Percentiles rank a stretch among this genome's conserved stretches.
Conservation (phyloP, 2,113 vertebrate species). For the Podilymbus podiceps region DNA sequence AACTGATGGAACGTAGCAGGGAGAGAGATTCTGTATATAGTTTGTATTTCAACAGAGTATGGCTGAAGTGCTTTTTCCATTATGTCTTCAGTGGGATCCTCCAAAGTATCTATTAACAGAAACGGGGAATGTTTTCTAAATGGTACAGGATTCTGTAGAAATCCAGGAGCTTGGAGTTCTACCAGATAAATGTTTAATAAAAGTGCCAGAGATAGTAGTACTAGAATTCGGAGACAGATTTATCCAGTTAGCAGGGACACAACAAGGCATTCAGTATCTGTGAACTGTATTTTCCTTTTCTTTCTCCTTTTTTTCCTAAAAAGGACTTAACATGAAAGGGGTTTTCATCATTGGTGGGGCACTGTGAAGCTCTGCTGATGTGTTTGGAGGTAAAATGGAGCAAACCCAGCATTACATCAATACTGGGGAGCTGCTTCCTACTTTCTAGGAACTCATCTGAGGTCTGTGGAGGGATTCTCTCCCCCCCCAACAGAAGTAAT, state of each 20-base stretch:
- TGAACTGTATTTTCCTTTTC: background rate
- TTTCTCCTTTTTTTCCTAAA: background rate
- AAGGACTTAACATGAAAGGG: background rate
- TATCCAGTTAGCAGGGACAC: background rate
- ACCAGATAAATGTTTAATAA: background rate
- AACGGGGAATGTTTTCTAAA: background rate
- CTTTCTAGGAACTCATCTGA: background rate
- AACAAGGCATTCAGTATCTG: background rate
- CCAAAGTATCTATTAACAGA: background rate
- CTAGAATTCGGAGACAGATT: background rate
- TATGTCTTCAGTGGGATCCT: background rate
- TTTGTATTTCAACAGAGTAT: background rate
- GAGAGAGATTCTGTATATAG: background rate
- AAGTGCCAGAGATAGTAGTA: background rate
- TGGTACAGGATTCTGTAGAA: background rate
- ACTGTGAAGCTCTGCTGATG: background rate
- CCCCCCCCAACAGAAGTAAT: background rate
- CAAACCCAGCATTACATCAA: background rate
- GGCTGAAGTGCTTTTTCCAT: constrained; percentile 31
- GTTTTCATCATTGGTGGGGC: background rate
- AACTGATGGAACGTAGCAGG: background rate
- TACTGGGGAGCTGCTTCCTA: background rate
- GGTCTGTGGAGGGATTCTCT: background rate
- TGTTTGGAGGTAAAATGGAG: background rate
- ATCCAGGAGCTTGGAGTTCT: background rate